Percentiles rank a stretch among this genome's conserved stretches.
These are phyloP conservation scores for Cinclus mexicanus DNA, from an alignment of 2,113 vertebrate species.

Conservation along the genomic window DNA sequence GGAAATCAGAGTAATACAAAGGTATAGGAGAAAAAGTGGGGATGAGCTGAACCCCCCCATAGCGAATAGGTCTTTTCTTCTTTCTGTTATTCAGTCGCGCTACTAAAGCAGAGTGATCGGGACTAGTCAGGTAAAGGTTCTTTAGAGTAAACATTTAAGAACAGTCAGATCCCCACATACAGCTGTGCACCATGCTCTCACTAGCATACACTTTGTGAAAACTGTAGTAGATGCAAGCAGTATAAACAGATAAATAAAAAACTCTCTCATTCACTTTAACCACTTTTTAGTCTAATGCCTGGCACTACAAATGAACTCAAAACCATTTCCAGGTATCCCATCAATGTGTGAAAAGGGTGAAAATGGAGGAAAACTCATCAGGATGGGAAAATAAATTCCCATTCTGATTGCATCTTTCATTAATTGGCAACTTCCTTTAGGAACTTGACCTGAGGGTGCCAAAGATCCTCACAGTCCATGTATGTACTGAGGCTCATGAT, in stretches of 20 bases:
- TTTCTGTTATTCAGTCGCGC: slow-evolving; percentile 19
- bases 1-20: slow-evolving; percentile 22
- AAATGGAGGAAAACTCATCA: not conserved
- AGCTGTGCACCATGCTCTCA: not conserved
- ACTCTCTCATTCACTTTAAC: not conserved
- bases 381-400: not conserved
- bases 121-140: not conserved
- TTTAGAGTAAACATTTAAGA: not conserved
- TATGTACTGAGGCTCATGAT: not conserved
- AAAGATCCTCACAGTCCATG: not conserved
- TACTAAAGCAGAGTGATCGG: slow-evolving; percentile 4
- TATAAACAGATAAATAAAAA: not conserved
- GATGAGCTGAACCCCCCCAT: not conserved
- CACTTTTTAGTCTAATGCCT: not conserved
- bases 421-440: not conserved
- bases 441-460: not conserved
- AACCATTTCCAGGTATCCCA: not conserved
- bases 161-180: not conserved
- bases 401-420: not conserved
- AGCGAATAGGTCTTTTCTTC: not conserved
- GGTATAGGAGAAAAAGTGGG: not conserved
- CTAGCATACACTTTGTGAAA: not conserved
- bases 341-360: not conserved
- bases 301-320: not conserved
- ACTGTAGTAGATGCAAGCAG: not conserved